Conservation (phyloP, 2,888 invertebrate genomes). For the Ectemnius continuus region DNA sequence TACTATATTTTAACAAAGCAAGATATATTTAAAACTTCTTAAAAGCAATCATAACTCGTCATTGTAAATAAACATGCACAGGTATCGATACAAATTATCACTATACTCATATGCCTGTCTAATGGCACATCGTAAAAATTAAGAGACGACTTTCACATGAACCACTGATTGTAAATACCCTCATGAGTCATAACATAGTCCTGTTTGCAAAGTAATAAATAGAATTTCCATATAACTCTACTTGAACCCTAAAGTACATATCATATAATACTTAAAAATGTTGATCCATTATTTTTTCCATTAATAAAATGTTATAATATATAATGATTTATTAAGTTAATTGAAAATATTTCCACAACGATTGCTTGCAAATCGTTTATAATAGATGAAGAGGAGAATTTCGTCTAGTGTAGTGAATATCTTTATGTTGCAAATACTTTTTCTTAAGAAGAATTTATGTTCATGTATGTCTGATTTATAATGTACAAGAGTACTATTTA, state of each 20-base stretch:
- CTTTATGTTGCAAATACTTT: slow-evolving; percentile 32
- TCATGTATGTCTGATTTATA: slow-evolving; percentile 32
- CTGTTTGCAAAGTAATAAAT: slow-evolving; percentile 49
- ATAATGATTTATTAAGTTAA: slow-evolving; percentile 38
- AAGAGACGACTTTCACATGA: slow-evolving; percentile 37
- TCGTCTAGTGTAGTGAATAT: slow-evolving; percentile 8
- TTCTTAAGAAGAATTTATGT: slow-evolving; percentile 22
- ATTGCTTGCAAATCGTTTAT: slow-evolving; percentile 21
- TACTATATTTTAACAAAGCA: slow-evolving; percentile 52
- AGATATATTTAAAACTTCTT: slow-evolving; percentile 43
- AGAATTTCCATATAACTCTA: slow-evolving; percentile 34
- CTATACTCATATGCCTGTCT: slow-evolving; percentile 22
- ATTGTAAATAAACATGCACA: slow-evolving; percentile 57
- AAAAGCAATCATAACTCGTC: slow-evolving; percentile 41
- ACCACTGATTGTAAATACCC: slow-evolving; percentile 54
- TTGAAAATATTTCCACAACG: slow-evolving; percentile 21
- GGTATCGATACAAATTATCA: slow-evolving; percentile 41
- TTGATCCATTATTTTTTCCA: slow-evolving; percentile 59
- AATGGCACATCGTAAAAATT: slow-evolving; percentile 26
- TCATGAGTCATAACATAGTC: slow-evolving; percentile 45
- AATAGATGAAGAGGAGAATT: slow-evolving; percentile 12
- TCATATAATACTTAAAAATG: slow-evolving; percentile 59
- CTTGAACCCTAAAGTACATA: slow-evolving; percentile 54
- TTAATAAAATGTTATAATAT: slow-evolving; percentile 55
- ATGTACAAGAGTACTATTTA: slow-evolving; percentile 25